phyloP scores from a whole-genome alignment of 1,140 invertebrate genomes.

The Sminthurinus signatus region DNA sequence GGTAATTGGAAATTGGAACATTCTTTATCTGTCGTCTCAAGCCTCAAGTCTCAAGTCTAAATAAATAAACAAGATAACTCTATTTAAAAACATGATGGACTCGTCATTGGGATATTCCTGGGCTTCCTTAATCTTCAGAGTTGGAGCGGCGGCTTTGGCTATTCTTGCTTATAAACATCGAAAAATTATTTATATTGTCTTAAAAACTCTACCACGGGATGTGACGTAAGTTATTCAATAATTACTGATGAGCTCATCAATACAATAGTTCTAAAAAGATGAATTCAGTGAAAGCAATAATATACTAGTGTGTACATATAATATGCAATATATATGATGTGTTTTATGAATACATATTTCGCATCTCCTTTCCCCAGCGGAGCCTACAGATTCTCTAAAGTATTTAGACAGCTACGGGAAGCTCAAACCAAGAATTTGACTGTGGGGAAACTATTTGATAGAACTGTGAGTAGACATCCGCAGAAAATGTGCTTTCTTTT shows the following conservation, averaged over 20 bases:
- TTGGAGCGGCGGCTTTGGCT: not conserved
- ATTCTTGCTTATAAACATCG: not conserved
- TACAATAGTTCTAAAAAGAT: no score
- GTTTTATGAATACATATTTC: not conserved
- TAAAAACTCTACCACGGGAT: slow-evolving; percentile 8
- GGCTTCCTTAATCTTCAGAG: not conserved
- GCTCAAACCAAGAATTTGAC: slow-evolving; percentile 60
- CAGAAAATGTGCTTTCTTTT: slow-evolving; percentile 70
- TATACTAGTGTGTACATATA: no score
- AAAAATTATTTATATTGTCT: not conserved
- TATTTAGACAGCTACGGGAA: slow-evolving; percentile 45
- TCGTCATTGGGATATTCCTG: no score
- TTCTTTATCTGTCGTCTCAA: no score
- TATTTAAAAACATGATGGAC: no score
- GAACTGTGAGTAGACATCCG: slow-evolving; percentile 62
- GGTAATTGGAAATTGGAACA: no score
- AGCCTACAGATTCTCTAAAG: slow-evolving; percentile 5
- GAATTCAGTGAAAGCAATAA: no score
- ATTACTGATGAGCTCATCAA: no score
- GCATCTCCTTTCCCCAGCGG: not conserved
- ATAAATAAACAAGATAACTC: no score
- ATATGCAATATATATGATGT: not conserved
- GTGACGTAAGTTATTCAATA: slow-evolving; percentile 2
- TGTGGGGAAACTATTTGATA: slow-evolving; percentile 65
- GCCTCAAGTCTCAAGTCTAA: no score